These are phyloP conservation scores for Strix uralensis DNA, from an alignment of 2,113 vertebrate species.

Conservation along the genomic window DNA sequence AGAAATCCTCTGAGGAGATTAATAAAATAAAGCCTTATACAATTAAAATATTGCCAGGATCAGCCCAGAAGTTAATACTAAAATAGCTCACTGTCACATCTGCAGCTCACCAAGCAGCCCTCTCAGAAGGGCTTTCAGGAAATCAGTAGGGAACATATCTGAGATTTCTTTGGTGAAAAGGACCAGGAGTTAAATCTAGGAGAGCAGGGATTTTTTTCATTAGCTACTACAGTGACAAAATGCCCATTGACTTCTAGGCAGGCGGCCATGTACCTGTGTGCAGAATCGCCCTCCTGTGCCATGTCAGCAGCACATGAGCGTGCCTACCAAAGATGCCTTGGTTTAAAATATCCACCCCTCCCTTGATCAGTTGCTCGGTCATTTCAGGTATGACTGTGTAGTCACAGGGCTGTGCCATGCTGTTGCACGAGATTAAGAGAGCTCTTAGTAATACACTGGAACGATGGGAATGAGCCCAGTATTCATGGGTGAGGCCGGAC, in stretches of 20 bases:
- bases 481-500: not conserved
- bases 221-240: not conserved
- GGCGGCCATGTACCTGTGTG: not conserved
- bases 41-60: not conserved
- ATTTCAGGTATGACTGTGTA: not conserved
- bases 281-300: not conserved
- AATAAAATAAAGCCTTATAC: not conserved
- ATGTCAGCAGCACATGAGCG: rapidly evolving
- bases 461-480: not conserved
- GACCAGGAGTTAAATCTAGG: not conserved
- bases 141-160: not conserved
- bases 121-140: not conserved
- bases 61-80: not conserved
- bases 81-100: not conserved
- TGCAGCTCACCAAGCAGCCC: not conserved
- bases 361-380: rapidly evolving
- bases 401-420: not conserved
- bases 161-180: not conserved
- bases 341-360: not conserved
- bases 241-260: not conserved
- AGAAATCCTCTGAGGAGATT: not conserved
- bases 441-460: not conserved
- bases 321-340: not conserved
- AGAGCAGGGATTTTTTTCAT: not conserved
- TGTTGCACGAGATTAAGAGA: not conserved